Percentiles rank a stretch among this genome's conserved stretches.
phyloP scores from a whole-genome alignment of 2,113 vertebrate species.

The Glaucomys volans region DNA sequence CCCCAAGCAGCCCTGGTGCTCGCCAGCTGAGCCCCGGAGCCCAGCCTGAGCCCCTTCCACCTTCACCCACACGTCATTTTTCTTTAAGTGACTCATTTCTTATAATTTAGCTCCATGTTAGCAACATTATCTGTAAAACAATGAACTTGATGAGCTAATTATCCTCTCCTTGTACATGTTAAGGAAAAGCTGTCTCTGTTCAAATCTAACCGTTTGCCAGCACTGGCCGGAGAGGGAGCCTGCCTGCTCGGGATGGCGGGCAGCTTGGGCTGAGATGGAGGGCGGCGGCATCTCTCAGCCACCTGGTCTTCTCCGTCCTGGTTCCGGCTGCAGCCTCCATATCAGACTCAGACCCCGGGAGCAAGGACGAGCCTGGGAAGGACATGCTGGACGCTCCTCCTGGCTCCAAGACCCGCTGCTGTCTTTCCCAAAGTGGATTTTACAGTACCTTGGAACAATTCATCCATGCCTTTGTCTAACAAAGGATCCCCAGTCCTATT shows the following conservation, averaged over 20 bases:
- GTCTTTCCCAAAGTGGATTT: not conserved
- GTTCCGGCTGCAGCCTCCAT: not conserved
- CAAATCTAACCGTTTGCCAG: not conserved
- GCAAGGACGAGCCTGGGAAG: not conserved
- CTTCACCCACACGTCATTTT: not conserved
- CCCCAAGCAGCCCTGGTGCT: not conserved
- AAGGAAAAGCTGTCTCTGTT: not conserved
- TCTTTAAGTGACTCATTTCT: not conserved
- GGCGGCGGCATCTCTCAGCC: accelerated
- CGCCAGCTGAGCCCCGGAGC: accelerated
- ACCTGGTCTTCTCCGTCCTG: not conserved
- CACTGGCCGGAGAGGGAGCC: not conserved
- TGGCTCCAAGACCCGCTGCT: not conserved
- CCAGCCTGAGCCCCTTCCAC: accelerated
- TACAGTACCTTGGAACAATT: not conserved
- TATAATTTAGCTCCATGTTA: not conserved
- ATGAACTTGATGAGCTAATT: slow-evolving; percentile 9
- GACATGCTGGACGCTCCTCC: not conserved
- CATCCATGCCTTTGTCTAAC: not conserved
- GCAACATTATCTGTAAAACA: not conserved
- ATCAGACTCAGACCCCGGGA: accelerated
- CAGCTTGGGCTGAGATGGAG: accelerated
- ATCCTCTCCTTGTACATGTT: not conserved
- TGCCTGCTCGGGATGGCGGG: accelerated
- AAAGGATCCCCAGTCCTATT: not conserved